Evolutionary conservation across 1,140 invertebrate species (phyloP), one percentile per base, ranked within the genome.

Genomic region (Bombus consobrinus): DNA sequence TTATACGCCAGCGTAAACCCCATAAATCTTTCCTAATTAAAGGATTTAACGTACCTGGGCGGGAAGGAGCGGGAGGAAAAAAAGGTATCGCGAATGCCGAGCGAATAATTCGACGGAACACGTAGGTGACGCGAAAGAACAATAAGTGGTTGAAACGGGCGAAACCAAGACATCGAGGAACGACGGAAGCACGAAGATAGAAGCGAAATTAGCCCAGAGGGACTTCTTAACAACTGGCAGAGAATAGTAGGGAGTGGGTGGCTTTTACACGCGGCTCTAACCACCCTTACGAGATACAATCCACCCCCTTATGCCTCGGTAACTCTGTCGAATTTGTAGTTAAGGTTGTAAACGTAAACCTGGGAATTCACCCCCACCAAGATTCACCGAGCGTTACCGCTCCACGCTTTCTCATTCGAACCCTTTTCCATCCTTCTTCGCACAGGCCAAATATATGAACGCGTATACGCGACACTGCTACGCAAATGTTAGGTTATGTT

Each of bases 261-360:
- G 89, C 85, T 94, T 91, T 94, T 93, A 92, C 93, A 93, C 93
- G 93, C 92, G 91, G 87, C 93, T 92, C 93, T 92, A 93, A 94
- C 93, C 93, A 93, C 94, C 94, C 94, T 94, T 93, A 92, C 92
- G 94, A 95, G 94, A 95, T 94, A 93, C 93, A 93, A 93, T 93
- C 92, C 94, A 87, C 91, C 92, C 92, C 92, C 93, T 92, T 94
- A 94, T 93, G 94, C 94, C 92, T 93, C 93, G 93, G 91, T 94
- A 94, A 94, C 93, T 95, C 92, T 93, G 94, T 94, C 94, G 94
- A 95, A 95, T 95, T 95, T 95, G 94, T 95, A 95, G 94, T 94
- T 94, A 93, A 93, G 93, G 92, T 93, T 94, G 93, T 95, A 95
- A 95, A 95, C 93, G 94, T 95, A 94, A 95, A 94, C 94, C 94